Percentiles rank a stretch among this genome's conserved stretches.
phyloP scores from a whole-genome alignment of 1,140 invertebrate genomes.

The Pogonognathellus flavescens region DNA sequence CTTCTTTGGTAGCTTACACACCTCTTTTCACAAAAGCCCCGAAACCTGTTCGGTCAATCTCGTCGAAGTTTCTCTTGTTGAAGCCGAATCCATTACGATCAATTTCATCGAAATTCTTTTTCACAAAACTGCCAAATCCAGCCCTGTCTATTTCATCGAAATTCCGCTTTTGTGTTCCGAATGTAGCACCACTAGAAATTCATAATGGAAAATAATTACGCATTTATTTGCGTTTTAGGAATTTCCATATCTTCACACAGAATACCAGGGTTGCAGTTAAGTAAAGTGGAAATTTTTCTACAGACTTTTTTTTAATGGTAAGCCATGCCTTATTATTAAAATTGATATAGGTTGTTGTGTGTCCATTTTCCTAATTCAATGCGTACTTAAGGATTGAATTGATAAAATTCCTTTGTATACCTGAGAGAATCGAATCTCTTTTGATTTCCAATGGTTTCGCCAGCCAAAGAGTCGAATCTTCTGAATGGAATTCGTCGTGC shows the following conservation, averaged over 20 bases:
- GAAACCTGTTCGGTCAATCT: slow-evolving; percentile 72
- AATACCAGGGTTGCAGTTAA: no score
- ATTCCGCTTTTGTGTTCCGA: slow-evolving; percentile 70
- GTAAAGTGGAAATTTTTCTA: neutral
- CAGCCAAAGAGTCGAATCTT: slow-evolving; percentile 68
- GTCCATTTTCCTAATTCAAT: no score
- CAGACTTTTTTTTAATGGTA: neutral
- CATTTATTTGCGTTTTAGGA: neutral
- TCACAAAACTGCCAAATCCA: slow-evolving; percentile 70
- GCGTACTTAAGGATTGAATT: neutral
- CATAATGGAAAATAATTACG: neutral
- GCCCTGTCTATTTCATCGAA: slow-evolving; percentile 73
- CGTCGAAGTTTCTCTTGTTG: slow-evolving; percentile 72
- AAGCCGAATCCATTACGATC: slow-evolving; percentile 72
- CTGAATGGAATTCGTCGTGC: slow-evolving; percentile 54
- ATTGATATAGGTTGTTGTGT: no score
- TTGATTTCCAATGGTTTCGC: slow-evolving; percentile 67
- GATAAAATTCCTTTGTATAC: slow-evolving; percentile 60
- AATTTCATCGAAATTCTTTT: slow-evolving; percentile 77
- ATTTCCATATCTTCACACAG: no score
- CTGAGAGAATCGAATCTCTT: slow-evolving; percentile 69
- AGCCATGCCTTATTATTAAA: no score
- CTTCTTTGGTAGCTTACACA: neutral
- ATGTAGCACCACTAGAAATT: slow-evolving; percentile 66
- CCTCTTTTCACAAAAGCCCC: slow-evolving; percentile 71